Evolutionary conservation across 1,140 invertebrate species (phyloP).

Genomic region (Dinothrombium tinctorium): DNA sequence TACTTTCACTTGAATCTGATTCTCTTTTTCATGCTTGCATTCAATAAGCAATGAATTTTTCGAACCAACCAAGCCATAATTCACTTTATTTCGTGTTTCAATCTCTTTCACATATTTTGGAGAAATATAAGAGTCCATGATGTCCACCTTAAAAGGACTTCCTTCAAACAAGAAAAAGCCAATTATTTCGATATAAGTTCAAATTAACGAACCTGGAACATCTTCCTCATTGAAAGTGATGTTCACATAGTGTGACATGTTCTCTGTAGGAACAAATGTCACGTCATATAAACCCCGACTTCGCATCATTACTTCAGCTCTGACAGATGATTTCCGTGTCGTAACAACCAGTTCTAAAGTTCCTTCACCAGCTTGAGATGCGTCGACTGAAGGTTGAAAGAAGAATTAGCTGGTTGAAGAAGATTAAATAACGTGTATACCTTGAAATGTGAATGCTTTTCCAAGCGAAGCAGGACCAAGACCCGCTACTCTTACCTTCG

Average conservation of each 20-base stretch:
- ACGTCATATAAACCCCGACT: slow-evolving; percentile 83
- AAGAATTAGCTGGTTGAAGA: slow-evolving; percentile 1
- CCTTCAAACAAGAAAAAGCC: slow-evolving; percentile 26
- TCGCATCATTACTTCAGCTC: slow-evolving; percentile 48
- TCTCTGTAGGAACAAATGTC: slow-evolving; percentile 74
- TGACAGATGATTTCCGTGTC: slow-evolving; percentile 43
- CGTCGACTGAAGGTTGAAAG: slow-evolving; percentile 53
- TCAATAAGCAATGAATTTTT: slow-evolving; percentile 34
- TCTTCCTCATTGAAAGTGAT: slow-evolving; percentile 89
- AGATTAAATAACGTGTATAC: slow-evolving; percentile 16
- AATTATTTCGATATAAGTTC: neutral
- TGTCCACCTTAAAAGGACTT: slow-evolving; percentile 55
- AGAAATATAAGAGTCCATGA: slow-evolving; percentile 14
- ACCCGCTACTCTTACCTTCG: slow-evolving; percentile 53
- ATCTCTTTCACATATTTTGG: slow-evolving; percentile 17
- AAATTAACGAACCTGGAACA: slow-evolving; percentile 37
- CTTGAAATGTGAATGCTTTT: slow-evolving; percentile 20
- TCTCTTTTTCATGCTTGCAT: slow-evolving; percentile 23
- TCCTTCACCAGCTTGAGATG: slow-evolving; percentile 80
- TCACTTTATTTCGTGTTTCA: slow-evolving; percentile 28
- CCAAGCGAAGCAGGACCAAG: slow-evolving; percentile 27
- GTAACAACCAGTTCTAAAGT: slow-evolving; percentile 82
- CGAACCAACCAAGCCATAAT: slow-evolving; percentile 27
- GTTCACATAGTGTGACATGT: slow-evolving; percentile 71
- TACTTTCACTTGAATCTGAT: too few relatives aligned